Conservation (phyloP, 2,888 invertebrate species). For the Leptinotarsa juncta region DNA sequence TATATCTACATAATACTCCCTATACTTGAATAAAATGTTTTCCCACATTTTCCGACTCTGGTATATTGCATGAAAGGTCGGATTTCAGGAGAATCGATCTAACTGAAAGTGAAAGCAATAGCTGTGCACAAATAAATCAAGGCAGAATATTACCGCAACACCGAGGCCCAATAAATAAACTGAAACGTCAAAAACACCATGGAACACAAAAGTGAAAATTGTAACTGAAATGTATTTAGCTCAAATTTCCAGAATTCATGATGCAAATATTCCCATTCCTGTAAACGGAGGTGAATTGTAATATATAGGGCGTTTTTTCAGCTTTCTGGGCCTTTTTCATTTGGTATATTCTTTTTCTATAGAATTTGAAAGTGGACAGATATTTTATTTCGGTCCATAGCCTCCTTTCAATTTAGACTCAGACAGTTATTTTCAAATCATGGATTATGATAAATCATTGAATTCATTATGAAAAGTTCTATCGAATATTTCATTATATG, state of each 20-base stretch:
- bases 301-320: too few species aligned
- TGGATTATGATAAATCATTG: too few species aligned
- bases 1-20: too few species aligned
- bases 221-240: constrained; percentile 52
- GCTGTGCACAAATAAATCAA: constrained; percentile 32
- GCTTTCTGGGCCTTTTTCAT: too few species aligned
- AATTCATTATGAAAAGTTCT: too few species aligned
- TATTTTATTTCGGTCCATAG: too few species aligned
- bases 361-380: too few species aligned
- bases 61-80: background rate
- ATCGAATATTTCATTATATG: too few species aligned
- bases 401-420: too few species aligned
- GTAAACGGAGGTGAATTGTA: too few species aligned
- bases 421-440: too few species aligned
- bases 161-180: constrained; percentile 46
- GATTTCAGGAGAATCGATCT: constrained; percentile 9
- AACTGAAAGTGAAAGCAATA: constrained; percentile 16
- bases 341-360: too few species aligned
- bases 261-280: constrained; percentile 41
- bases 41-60: background rate
- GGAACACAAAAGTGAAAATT: constrained; percentile 50
- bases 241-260: constrained; percentile 51
- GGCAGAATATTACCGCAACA: constrained; percentile 32
- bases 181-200: constrained; percentile 46
- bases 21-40: background rate